Base-by-base conservation (phyloP, 2,113 vertebrate genomes). In the Phrynocephalus versicolor region DNA sequence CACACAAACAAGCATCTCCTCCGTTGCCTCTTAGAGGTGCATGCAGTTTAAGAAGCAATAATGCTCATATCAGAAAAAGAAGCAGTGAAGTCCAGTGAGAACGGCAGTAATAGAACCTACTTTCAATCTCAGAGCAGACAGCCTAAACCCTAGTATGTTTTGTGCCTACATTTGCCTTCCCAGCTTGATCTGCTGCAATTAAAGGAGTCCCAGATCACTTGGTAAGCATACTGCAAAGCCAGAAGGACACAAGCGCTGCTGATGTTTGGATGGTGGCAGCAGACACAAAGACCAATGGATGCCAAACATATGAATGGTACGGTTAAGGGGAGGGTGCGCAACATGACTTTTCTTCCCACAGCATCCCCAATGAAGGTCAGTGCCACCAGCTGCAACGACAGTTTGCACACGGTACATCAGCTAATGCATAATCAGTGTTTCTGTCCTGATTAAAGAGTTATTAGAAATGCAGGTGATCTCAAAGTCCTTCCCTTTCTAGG, bases 171-270 rank as follows among this genome's bases (percentile, higher is more conserved):
- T 0, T 19, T 84, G 67, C 82, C 64, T 39, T 2, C 2, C 37
- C 37, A 78, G 60, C 69, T 86, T 35, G 67, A 89, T 88, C 64
- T 88, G 45, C 51, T 88, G 39, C 76, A 57, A 64, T 2, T 65
- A 41, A 78, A 3, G 86, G 88, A 91, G 81, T 85, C 92, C 86
- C 84, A 88, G 90, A 84, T 84, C 89, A 84, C 88, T 90, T 90
- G 89, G 85, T 70, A 3, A n/a, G 58, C 14, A 27, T 16, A 30
- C 69, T 74, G 15, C 79, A 79, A 75, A 85, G 88, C 78, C 87
- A 45, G 0, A 14, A 51, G 1, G 77, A 80, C 1, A 62, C 0
- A 64, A 88, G 72, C 77, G 14, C 5, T 74, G 80, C 82, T 10
- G 84, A 86, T 0, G 0, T 0, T 27, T 10, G 86, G 82, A 37